These are phyloP conservation scores for Cyclargus thomasi DNA, from an alignment of 1,140 invertebrate genomes.

Conservation along the genomic window DNA sequence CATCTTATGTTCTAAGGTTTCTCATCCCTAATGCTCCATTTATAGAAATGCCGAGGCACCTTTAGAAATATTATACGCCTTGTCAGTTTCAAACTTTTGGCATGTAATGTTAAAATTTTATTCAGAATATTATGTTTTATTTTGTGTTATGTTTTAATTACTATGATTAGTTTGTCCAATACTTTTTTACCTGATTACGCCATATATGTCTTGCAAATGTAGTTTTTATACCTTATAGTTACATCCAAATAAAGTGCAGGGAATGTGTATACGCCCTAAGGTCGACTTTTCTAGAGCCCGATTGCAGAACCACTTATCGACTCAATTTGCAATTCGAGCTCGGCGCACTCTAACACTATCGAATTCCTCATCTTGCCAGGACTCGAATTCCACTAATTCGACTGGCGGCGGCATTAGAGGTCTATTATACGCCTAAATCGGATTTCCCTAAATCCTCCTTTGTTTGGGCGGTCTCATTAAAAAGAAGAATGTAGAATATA, in stretches of 20 bases:
- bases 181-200: no score
- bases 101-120: no score
- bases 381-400: neutral
- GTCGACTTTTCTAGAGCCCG: neutral
- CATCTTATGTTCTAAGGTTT: neutral
- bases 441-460: slow-evolving; percentile 10
- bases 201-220: no score
- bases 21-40: neutral
- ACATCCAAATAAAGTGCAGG: no score
- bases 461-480: slow-evolving; percentile 6
- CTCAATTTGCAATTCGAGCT: neutral
- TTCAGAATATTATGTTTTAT: no score
- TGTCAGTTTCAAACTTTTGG: no score
- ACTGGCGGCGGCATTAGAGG: neutral
- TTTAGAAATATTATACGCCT: neutral
- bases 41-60: neutral
- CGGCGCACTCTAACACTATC: neutral
- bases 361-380: neutral
- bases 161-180: no score
- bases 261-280: neutral
- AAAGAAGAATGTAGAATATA: slow-evolving; percentile 15
- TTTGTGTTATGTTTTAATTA: no score
- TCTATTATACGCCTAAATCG: slow-evolving; percentile 6
- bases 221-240: no score
- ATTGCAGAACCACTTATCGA: neutral